Evolutionary conservation across 2,888 invertebrate genomes (phyloP).

Genomic region (Poecilobothrus nobilitatus): DNA sequence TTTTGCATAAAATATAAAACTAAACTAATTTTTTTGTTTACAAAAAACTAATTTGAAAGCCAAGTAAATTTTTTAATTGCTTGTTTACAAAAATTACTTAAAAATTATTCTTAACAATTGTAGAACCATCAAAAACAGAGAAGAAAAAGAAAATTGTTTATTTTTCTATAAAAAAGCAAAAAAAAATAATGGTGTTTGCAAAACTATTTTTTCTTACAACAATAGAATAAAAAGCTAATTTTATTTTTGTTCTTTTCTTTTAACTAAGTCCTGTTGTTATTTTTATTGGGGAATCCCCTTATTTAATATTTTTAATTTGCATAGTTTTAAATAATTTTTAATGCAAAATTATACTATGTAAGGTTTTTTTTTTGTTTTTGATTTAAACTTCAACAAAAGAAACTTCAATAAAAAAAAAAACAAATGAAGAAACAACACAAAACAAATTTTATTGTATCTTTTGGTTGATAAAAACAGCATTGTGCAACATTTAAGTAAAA

Average conservation of each 20-base stretch:
- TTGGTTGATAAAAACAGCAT: too few relatives aligned
- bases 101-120: neutral
- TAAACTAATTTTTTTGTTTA: neutral
- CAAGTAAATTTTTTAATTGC: neutral
- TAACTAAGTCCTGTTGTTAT: neutral
- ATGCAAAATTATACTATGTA: neutral
- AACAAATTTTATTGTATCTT: too few relatives aligned
- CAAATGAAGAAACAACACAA: too few relatives aligned
- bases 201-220: neutral
- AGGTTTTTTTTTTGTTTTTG: neutral
- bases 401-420: too few relatives aligned
- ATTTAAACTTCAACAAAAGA: too few relatives aligned
- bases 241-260: neutral
- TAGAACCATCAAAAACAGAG: neutral
- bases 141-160: neutral
- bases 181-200: too few relatives aligned
- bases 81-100: neutral
- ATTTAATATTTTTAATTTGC: neutral
- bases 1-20: too few relatives aligned
- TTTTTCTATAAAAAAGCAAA: neutral
- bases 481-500: too few relatives aligned
- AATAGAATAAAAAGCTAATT: neutral
- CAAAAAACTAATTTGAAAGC: neutral
- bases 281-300: neutral
- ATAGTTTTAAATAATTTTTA: conserved; percentile 1